A percentile compares a stretch with the other conserved stretches of the same genome.
Evolutionary conservation across 2,113 vertebrate species (phyloP).

Genomic region (Geococcyx californianus): DNA sequence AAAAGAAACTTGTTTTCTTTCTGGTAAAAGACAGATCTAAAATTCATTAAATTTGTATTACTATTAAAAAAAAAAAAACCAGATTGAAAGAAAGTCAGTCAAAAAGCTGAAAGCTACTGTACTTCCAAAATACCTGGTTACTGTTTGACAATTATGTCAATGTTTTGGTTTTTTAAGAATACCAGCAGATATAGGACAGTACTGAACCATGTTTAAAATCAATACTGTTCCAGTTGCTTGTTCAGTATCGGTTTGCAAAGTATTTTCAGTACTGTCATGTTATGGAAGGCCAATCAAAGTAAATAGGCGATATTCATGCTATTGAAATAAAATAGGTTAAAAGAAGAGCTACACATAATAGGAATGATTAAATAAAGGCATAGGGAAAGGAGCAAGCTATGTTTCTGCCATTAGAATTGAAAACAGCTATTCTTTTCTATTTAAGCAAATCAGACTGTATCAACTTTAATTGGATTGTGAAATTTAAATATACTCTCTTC

Average conservation of each 20-base stretch:
- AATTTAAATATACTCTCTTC: constrained; percentile 29
- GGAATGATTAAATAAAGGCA: not conserved
- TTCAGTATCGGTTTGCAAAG: constrained; percentile 41
- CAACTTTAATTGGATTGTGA: constrained; percentile 36
- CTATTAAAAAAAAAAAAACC: not conserved
- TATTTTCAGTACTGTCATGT: constrained; percentile 41
- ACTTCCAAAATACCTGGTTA: not conserved
- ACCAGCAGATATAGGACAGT: constrained; percentile 26
- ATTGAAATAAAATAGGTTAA: constrained; percentile 53
- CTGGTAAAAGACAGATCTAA: constrained; percentile 8
- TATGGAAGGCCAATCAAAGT: constrained; percentile 43
- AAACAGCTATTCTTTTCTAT: constrained; percentile 28
- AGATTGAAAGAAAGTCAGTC: not conserved
- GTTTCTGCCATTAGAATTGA: not conserved
- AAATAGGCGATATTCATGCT: constrained; percentile 42
- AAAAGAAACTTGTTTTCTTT: not conserved
- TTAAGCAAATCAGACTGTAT: constrained; percentile 36
- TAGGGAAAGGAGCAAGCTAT: not conserved
- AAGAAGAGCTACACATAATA: not conserved
- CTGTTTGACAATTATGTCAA: not conserved
- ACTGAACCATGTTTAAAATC: constrained; percentile 36
- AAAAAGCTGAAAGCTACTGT: not conserved
- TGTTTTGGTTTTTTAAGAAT: constrained; percentile 23
- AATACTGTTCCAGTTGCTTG: constrained; percentile 62
- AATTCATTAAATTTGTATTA: constrained; percentile 23